phyloP scores from a whole-genome alignment of 1,140 invertebrate species.

The Araneus ventricosus region DNA sequence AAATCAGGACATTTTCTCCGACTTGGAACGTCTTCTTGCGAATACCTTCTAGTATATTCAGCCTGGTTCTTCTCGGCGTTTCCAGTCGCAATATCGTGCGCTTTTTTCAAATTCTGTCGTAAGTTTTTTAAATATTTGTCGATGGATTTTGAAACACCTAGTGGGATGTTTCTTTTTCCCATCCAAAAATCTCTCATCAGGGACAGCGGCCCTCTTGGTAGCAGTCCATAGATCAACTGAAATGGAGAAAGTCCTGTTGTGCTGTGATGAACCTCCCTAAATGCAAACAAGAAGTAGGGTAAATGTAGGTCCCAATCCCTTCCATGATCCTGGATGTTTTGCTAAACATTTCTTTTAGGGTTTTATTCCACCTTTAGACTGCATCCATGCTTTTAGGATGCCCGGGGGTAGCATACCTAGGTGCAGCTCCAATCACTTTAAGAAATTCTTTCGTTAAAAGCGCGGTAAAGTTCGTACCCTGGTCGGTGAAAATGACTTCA shows the following conservation, averaged over 20 bases:
- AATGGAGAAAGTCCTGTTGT: neutral
- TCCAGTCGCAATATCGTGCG: neutral
- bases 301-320: neutral
- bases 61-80: neutral
- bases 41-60: neutral
- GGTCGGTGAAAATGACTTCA: neutral
- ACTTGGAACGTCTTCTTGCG: neutral
- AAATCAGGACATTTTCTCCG: neutral
- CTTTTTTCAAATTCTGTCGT: neutral
- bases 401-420: neutral
- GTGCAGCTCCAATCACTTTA: neutral
- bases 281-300: neutral
- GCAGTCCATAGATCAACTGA: neutral
- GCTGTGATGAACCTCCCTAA: neutral
- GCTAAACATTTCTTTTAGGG: neutral
- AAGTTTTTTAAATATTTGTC: neutral
- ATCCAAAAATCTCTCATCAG: neutral
- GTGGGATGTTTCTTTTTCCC: neutral
- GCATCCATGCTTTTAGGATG: neutral
- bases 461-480: neutral
- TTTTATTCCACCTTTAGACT: constrained; percentile 5
- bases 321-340: neutral
- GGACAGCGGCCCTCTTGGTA: neutral
- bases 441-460: neutral
- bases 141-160: neutral